Conservation (phyloP, 2,113 vertebrate species). For the Lampris megalopsis region DNA sequence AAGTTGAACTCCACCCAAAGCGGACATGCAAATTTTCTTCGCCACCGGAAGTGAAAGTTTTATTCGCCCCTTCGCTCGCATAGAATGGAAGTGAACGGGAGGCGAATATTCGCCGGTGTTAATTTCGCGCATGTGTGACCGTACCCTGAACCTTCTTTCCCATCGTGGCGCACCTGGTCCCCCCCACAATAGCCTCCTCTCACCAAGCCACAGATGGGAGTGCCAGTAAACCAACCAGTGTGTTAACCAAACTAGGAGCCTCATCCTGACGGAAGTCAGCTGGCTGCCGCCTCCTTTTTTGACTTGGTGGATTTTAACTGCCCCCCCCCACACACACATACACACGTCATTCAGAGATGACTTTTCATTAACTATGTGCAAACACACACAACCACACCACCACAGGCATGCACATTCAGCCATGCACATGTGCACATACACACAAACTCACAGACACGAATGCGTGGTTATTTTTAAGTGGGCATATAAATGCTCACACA, state of each 20-base stretch:
- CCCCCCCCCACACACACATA: not conserved
- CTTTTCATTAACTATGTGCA: conserved; percentile 4
- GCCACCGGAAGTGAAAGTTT: too few relatives aligned
- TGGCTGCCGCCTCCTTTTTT: conserved; percentile 1
- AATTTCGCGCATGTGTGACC: too few relatives aligned
- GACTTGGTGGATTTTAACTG: conserved; percentile 2
- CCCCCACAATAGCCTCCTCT: conserved; percentile 14
- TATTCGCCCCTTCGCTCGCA: too few relatives aligned
- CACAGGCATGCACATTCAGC: not conserved
- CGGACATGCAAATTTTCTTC: too few relatives aligned
- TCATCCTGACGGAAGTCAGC: conserved; percentile 18
- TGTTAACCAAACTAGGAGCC: conserved; percentile 12
- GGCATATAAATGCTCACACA: too few relatives aligned
- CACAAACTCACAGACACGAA: not conserved
- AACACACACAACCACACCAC: conserved; percentile 3
- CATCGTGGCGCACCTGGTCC: too few relatives aligned
- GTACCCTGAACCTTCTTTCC: too few relatives aligned
- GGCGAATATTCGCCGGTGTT: too few relatives aligned
- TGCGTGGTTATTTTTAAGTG: too few relatives aligned
- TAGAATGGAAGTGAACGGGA: too few relatives aligned
- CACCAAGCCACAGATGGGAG: conserved; percentile 24
- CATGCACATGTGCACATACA: not conserved
- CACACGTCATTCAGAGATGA: conserved; percentile 1
- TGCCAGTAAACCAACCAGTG: conserved; percentile 5
- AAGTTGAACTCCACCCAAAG: too few relatives aligned